Evolutionary conservation across 1,140 invertebrate genomes (phyloP).

Genomic region (Brachionus calyciflorus): DNA sequence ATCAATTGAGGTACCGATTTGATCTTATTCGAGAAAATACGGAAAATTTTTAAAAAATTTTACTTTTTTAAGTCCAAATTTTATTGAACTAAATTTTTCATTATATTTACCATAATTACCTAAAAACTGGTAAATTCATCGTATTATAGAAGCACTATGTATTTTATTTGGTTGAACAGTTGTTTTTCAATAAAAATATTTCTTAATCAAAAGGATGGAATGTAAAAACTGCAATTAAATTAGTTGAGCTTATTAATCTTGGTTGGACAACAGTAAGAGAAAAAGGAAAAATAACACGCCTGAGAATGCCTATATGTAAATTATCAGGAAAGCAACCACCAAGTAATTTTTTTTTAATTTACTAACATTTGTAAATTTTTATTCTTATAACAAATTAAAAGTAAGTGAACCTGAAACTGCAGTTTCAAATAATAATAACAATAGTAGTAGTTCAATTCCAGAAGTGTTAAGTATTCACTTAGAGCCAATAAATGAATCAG

Average conservation of each 20-base stretch:
- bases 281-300: conserved; percentile 44
- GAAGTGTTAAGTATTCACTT: background rate
- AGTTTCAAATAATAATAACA: background rate
- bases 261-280: conserved; percentile 43
- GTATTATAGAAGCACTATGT: no score
- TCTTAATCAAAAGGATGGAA: conserved; percentile 26
- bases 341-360: no score
- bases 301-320: conserved; percentile 41
- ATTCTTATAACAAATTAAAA: no score
- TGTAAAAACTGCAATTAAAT: conserved; percentile 44
- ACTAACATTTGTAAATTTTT: no score
- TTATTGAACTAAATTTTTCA: no score
- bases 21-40: no score
- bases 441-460: background rate
- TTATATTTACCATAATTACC: no score
- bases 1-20: no score
- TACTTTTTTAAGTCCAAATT: no score
- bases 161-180: background rate
- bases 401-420: background rate
- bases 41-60: no score
- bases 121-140: no score
- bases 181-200: background rate
- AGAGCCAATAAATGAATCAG: conserved; percentile 16
- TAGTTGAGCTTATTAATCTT: conserved; percentile 38
- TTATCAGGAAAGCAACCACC: background rate